These are phyloP conservation scores for Trachythela sp. DNA, from an alignment of 64 coral and sea anemone genomes.

Conservation along the genomic window DNA sequence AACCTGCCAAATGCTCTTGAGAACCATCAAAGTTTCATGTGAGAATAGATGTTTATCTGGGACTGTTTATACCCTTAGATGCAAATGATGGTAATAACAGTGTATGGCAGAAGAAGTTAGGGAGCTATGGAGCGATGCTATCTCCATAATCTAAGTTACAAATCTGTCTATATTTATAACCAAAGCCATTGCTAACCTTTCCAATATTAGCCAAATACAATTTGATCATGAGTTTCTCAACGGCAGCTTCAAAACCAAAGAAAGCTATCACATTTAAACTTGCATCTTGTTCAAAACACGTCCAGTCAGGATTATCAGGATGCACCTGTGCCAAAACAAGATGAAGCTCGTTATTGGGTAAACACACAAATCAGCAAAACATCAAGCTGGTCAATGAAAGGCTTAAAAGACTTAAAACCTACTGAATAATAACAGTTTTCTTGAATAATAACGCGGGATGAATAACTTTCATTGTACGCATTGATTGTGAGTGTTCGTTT, in stretches of 20 bases:
- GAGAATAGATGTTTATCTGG: too few species aligned
- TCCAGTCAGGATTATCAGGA: conserved; percentile 93
- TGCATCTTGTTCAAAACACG: conserved; percentile 99
- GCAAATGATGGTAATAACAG: too few species aligned
- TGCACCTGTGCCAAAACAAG: conserved; percentile 55
- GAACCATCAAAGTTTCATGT: too few species aligned
- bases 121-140: too few species aligned
- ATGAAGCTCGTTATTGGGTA: background rate
- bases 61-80: too few species aligned
- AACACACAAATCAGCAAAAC: background rate
- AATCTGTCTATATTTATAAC: too few species aligned
- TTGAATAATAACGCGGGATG: conserved; percentile 71
- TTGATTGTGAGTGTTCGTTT: conserved; percentile 71
- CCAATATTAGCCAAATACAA: conserved; percentile 86
- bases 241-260: conserved; percentile 97
- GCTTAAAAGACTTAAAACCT: too few species aligned
- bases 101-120: too few species aligned
- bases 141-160: too few species aligned
- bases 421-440: conserved; percentile 96
- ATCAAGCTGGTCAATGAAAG: too few species aligned
- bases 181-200: too few species aligned
- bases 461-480: conserved; percentile 92
- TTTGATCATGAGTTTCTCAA: conserved; percentile 94
- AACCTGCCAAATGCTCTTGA: too few species aligned
- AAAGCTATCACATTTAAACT: conserved; percentile 93